Evolutionary conservation across 2,888 invertebrate genomes (phyloP).

Genomic region (Sphaeridia pumilis): DNA sequence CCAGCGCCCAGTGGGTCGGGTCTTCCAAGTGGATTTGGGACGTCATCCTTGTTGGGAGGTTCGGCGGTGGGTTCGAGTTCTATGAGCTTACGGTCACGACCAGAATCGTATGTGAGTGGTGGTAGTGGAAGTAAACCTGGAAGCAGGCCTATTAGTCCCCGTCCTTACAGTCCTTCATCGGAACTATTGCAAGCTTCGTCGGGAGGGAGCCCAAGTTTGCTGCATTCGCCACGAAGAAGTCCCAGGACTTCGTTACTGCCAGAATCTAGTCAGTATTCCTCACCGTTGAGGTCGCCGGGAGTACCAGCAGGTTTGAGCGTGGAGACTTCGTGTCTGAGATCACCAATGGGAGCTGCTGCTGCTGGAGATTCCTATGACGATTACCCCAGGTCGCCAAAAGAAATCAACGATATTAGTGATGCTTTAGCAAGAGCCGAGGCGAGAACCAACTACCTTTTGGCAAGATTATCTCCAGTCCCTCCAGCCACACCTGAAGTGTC

Average conservation of each 20-base stretch:
- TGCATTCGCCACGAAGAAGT: conserved; percentile 32
- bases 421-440: background rate
- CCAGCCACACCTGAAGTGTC: no score
- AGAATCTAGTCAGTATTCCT: no score
- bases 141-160: conserved; percentile 28
- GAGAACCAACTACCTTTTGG: no score
- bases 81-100: conserved; percentile 46
- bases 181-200: conserved; percentile 17
- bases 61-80: background rate
- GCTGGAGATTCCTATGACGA: conserved; percentile 1
- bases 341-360: no score
- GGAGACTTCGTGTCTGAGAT: no score
- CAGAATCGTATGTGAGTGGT: conserved; percentile 49
- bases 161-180: conserved; percentile 21
- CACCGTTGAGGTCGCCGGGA: no score
- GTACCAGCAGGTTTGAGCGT: no score
- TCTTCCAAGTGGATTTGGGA: no score
- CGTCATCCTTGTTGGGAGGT: background rate
- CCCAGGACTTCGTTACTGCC: conserved; percentile 38
- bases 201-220: conserved; percentile 19
- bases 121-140: background rate
- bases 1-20: no score
- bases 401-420: background rate
- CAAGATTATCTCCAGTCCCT: no score
- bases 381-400: background rate